These are phyloP conservation scores for Threskiornis aethiopicus DNA, from an alignment of 2,797 vertebrate genomes.

Conservation along the genomic window DNA sequence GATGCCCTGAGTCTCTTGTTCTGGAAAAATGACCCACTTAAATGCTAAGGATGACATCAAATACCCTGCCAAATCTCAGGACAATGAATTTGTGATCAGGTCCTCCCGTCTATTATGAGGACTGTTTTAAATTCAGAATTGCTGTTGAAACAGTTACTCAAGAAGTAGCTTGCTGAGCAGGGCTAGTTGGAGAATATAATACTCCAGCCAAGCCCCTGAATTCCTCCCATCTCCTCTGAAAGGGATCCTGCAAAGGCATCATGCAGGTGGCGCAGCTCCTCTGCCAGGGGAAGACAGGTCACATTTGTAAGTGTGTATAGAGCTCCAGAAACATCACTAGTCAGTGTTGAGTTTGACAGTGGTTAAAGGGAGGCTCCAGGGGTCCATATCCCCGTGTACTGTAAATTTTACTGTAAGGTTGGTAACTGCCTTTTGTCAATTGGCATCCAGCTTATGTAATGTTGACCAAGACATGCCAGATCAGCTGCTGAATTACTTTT, in stretches of 20 bases:
- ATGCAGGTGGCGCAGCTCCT: fast-evolving
- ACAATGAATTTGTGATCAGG: not conserved
- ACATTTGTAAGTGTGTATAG: not conserved
- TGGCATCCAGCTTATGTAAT: not conserved
- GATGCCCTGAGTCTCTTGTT: not conserved
- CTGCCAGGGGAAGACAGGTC: not conserved
- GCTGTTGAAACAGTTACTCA: not conserved
- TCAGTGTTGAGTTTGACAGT: not conserved
- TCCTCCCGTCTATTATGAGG: not conserved
- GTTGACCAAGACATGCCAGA: not conserved
- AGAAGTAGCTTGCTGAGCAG: not conserved
- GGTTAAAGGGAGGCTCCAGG: not conserved
- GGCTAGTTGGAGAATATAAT: not conserved
- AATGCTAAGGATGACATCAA: not conserved
- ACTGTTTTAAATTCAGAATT: not conserved
- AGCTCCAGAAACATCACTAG: not conserved
- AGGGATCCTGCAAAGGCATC: fast-evolving
- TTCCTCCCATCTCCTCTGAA: not conserved
- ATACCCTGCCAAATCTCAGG: not conserved
- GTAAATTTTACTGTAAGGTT: not conserved
- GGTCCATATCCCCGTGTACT: fast-evolving
- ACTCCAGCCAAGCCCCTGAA: not conserved
- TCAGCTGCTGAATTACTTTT: not conserved
- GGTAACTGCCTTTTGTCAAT: not conserved
- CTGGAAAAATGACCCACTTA: not conserved